Evolutionary conservation across 1,140 invertebrate species (phyloP).

Genomic region (Trichonephila clavata): DNA sequence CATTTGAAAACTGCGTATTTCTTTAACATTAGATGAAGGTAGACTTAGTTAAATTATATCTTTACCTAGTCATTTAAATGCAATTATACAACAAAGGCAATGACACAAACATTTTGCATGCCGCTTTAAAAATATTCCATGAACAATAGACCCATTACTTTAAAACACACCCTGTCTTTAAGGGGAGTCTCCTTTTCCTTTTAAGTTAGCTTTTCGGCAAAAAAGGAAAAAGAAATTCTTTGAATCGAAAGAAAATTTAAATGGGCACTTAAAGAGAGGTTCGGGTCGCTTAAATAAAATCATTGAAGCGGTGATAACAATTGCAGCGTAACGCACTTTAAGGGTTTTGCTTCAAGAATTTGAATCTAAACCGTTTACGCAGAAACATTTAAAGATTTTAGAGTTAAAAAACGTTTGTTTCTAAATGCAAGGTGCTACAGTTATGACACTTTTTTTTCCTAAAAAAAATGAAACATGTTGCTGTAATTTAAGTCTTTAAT

Average conservation of each 20-base stretch:
- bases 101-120: not conserved
- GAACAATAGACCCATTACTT: not conserved
- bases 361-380: not conserved
- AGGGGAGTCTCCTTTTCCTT: not conserved
- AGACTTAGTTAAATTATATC: not conserved
- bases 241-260: not conserved
- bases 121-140: not conserved
- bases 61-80: not conserved
- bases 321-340: not conserved
- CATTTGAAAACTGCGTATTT: not conserved
- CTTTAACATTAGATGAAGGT: not conserved
- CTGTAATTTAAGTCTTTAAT: too few species aligned
- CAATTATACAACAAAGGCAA: not conserved
- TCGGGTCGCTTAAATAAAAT: not conserved
- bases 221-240: not conserved
- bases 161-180: not conserved
- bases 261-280: not conserved
- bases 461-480: too few species aligned
- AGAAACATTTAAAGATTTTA: not conserved
- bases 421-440: too few species aligned
- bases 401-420: not conserved
- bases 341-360: not conserved
- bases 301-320: not conserved
- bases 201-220: not conserved
- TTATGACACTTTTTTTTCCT: too few species aligned